phyloP scores from a whole-genome alignment of 2,113 vertebrate species.

The Tricholaema leucomelas region DNA sequence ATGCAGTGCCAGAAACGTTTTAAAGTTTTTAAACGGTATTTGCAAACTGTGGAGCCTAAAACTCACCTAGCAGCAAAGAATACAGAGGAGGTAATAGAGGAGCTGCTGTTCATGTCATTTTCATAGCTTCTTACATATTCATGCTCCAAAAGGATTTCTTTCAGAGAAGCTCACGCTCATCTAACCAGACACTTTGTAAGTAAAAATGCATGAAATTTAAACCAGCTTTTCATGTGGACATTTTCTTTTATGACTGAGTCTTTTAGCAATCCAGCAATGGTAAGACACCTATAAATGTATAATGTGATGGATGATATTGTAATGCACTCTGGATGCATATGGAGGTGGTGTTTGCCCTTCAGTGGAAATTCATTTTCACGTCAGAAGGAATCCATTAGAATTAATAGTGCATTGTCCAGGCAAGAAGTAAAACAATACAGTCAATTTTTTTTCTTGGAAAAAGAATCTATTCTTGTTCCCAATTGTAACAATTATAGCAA shows the following conservation, averaged over 20 bases:
- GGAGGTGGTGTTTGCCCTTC: conserved; percentile 73
- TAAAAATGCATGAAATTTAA: conserved; percentile 77
- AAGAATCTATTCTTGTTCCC: background rate
- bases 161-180: conserved; percentile 69
- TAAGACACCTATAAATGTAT: conserved; percentile 76
- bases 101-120: conserved; percentile 62
- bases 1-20: conserved; percentile 11
- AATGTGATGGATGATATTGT: conserved; percentile 74
- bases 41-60: conserved; percentile 63
- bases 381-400: conserved; percentile 68
- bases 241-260: conserved; percentile 67
- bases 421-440: conserved; percentile 44
- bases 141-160: conserved; percentile 66
- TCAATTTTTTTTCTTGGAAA: conserved; percentile 2
- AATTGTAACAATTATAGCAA: background rate
- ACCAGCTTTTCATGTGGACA: conserved; percentile 67
- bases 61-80: conserved; percentile 62
- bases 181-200: conserved; percentile 71
- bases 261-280: conserved; percentile 67
- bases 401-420: conserved; percentile 69
- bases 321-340: conserved; percentile 71
- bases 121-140: conserved; percentile 71
- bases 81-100: conserved; percentile 41
- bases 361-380: conserved; percentile 75
- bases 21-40: conserved; percentile 38